These are phyloP conservation scores for Falco berigora DNA, from an alignment of 2,797 vertebrate genomes.

Conservation along the genomic window DNA sequence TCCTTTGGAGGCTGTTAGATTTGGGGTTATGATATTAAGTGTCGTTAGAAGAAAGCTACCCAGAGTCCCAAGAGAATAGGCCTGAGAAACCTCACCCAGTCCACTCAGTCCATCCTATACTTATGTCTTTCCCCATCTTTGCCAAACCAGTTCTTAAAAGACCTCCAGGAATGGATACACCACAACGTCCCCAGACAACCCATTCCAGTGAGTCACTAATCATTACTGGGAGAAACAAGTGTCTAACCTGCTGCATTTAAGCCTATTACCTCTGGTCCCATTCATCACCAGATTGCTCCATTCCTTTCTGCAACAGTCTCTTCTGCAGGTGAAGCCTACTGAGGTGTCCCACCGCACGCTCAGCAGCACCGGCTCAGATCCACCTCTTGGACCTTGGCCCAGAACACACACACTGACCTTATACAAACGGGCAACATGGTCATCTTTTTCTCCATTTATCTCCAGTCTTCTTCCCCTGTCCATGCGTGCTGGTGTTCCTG, in stretches of 20 bases:
- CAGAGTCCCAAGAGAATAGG: background rate
- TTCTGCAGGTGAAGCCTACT: background rate
- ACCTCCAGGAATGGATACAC: constrained; percentile 44
- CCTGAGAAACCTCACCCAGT: constrained; percentile 27
- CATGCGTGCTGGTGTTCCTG: background rate
- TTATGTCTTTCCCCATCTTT: constrained; percentile 60
- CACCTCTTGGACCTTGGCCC: background rate
- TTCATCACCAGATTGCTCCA: constrained; percentile 2
- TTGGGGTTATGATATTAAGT: background rate
- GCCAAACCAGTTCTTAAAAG: constrained; percentile 45
- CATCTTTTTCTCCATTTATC: constrained; percentile 39
- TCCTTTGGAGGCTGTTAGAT: constrained; percentile 2
- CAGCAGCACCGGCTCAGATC: background rate
- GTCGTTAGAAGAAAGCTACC: constrained; percentile 19
- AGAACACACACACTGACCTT: background rate
- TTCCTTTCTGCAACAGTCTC: background rate
- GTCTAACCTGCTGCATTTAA: constrained; percentile 10
- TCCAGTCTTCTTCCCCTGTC: background rate
- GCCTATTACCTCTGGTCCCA: background rate
- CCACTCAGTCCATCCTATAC: constrained; percentile 25
- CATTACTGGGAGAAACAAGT: background rate
- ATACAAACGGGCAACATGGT: background rate
- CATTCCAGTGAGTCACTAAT: constrained; percentile 50
- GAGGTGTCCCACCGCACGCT: background rate
- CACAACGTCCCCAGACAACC: constrained; percentile 30